Evolutionary conservation across 2,797 vertebrate genomes (phyloP), one percentile per base, ranked within the genome.

Genomic region (Neoniphon sammara): DNA sequence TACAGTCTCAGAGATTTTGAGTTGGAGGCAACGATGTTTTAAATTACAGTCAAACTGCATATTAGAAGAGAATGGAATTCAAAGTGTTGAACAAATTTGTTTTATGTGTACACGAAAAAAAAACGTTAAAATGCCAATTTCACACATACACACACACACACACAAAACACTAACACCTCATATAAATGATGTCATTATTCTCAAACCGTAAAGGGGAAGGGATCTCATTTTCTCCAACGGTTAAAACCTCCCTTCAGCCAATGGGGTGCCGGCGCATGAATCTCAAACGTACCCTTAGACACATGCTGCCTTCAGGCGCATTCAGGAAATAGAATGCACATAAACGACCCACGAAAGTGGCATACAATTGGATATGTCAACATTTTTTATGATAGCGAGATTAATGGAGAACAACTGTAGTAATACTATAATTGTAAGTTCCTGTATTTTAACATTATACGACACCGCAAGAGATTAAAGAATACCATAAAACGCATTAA

Each of bases 181-280:
- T 75, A 76, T 76, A 84, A 85, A 92, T 93, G 86, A 94, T 89
- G 91, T 92, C 89, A 94, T 93, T 82, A 88, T 83, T 75, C 50
- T 89, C 75, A 72, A 91, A 91, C 88, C 80, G 83, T 79, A 70
- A 71, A 83, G 68, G 82, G 92, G 92, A 10, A 80, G 87, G 60
- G 30, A 50, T 54, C 0, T 54, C 57, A 62, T 30, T 36, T 62
- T 63, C 68, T 77, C 31, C 58, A 88, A 87, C 80, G 62, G 81
- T 88, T 84, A 81, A 87, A 80, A 82, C 78, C 71, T 84, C 66
- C 7, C 75, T 49, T 42, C 27, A 82, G 54, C 92, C 92, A 94
- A 94, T 93, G 39, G 81, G 20, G 62, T 67, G 72, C 52, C 73
- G 66, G 82, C 74, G 58, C 67, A 70, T 59, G 54, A 66, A 70